These are phyloP conservation scores for Stomorhina lunata DNA, from an alignment of 2,888 invertebrate species.

Conservation along the genomic window DNA sequence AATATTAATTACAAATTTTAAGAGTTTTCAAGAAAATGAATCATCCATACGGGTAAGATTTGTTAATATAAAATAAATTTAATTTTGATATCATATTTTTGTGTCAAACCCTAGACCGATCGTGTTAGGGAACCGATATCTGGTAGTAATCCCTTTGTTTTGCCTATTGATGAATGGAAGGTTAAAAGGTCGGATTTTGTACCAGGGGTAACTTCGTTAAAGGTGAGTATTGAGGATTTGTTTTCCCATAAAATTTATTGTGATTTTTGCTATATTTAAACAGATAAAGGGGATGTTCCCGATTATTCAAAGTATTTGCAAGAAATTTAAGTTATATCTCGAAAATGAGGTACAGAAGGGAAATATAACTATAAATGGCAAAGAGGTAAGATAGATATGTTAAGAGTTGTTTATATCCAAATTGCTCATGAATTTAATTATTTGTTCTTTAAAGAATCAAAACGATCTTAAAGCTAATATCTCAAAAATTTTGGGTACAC, in stretches of 20 bases:
- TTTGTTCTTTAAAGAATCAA: no score
- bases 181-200: constrained; percentile 79
- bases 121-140: constrained; percentile 63
- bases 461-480: no score
- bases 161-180: constrained; percentile 78
- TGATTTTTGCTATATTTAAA: not conserved
- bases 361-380: constrained; percentile 12
- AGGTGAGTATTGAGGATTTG: constrained; percentile 68
- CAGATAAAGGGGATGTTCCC: constrained; percentile 64
- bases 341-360: not conserved
- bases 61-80: not conserved
- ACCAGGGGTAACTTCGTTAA: constrained; percentile 80
- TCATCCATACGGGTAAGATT: constrained; percentile 68
- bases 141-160: constrained; percentile 70
- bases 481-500: no score
- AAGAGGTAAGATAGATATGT: constrained; percentile 40
- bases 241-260: not conserved
- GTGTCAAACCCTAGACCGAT: constrained; percentile 12
- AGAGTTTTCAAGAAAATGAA: constrained; percentile 75
- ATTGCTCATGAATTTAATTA: no score
- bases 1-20: constrained; percentile 79
- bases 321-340: constrained; percentile 27
- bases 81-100: not conserved
- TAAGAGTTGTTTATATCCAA: no score
- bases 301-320: constrained; percentile 39